These are phyloP conservation scores for Megathymus violae DNA, from an alignment of 1,140 invertebrate genomes.

Conservation along the genomic window DNA sequence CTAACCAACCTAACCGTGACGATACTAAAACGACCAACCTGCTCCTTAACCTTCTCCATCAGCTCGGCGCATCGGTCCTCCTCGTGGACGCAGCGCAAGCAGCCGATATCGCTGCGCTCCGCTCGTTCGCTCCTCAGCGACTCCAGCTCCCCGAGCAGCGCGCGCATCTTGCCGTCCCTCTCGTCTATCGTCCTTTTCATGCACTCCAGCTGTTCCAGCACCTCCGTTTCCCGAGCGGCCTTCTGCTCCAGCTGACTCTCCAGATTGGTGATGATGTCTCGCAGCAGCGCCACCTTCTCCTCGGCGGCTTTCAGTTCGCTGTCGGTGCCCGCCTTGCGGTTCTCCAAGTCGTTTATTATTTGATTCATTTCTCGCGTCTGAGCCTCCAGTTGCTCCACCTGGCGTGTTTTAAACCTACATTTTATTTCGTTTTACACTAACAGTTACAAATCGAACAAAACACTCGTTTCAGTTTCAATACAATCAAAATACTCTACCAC, in stretches of 20 bases:
- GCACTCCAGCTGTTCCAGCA: conserved; percentile 66
- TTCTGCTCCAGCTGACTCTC: conserved; percentile 89
- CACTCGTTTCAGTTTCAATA: neutral
- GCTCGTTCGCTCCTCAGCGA: conserved; percentile 61
- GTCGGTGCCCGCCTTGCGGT: conserved; percentile 85
- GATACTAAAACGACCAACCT: no score
- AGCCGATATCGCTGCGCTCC: conserved; percentile 55
- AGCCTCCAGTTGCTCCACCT: conserved; percentile 88
- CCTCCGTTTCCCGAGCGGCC: conserved; percentile 76
- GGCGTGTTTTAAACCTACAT: no score
- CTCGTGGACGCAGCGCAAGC: conserved; percentile 53
- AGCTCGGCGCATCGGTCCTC: conserved; percentile 53
- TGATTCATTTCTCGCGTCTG: conserved; percentile 88
- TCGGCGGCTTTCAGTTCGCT: conserved; percentile 87
- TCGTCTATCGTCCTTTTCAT: conserved; percentile 76
- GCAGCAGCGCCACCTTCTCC: conserved; percentile 88
- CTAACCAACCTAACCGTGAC: no score
- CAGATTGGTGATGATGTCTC: conserved; percentile 90
- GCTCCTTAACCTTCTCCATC: conserved; percentile 60
- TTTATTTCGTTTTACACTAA: no score
- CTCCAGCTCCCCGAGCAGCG: conserved; percentile 67
- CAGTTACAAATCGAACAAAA: no score
- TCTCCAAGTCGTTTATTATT: conserved; percentile 85
- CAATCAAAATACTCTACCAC: neutral
- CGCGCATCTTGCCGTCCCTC: conserved; percentile 71